Base-by-base conservation (phyloP, 1,140 invertebrate genomes). In the Stegodyphus mimosarum region DNA sequence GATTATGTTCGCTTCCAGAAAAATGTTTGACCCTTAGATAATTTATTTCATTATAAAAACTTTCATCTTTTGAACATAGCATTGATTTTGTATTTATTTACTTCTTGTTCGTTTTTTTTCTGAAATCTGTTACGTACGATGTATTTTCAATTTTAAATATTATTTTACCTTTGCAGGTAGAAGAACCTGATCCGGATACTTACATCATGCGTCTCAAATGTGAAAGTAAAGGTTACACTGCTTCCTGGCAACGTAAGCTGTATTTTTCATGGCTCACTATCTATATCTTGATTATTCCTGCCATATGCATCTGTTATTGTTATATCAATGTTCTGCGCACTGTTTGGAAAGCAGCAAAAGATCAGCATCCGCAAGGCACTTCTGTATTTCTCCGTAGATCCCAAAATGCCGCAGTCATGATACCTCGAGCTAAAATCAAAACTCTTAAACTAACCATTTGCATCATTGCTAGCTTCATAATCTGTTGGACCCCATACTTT, bases 401-500 rank as follows among this genome's bases (percentile, higher is more conserved):
- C 10, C 87, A 70, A 7, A 87, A 84, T 53, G 88, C 88, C 63
- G 72, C 83, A n/a, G 63, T 84, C 55, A 86, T 87, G 13, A 87
- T 89, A 15, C 87, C 88, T 0, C 87, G 89, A 11, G 89, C 90
- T n/a, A 91, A 91, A 85, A 87, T 91, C 53, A 91, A 91, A 87
- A 91, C 91, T 10, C 88, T 91, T 4, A 91, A 91, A 81, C 87
- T 91, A 76, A 91, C 90, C n/a, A 89, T 91, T 67, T 90, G 89
- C 48, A 91, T 91, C 11, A 91, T 91, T 51, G 70, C 90, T 15
- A 89, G 90, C 15, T 91, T 91, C 83, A 88, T 91, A 11, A 89
- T 89, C 6, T 92, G 91, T 87, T 92, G 91, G 91, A 91, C 90
- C 3, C 91, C 91, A 0, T 92, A 92, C 87, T 91, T 92, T 87